Base-by-base conservation (phyloP, 2,113 vertebrate species). In the Pantherophis guttatus region DNA sequence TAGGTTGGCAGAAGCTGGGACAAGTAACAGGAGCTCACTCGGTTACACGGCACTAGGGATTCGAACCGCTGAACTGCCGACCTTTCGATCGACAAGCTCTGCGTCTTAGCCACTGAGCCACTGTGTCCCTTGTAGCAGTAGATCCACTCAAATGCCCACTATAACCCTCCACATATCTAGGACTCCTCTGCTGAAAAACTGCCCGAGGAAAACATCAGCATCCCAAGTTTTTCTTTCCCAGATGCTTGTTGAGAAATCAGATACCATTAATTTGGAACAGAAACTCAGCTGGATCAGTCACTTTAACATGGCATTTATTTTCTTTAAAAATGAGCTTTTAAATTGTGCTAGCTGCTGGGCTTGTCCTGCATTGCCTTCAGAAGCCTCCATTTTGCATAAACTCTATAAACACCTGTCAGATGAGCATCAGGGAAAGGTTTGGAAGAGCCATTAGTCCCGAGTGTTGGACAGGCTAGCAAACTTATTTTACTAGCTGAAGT, bases 401-500 rank as follows among this genome's bases (percentile, higher is more conserved):
- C 54, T 93, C 94, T 93, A 55, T 95, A 94, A 95, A 39, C 52
- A 90, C 52, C 59, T 94, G 81, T 94, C 95, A 96, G 85, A n/a
- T 57, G 58, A 95, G 10, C 59, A 93, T 94, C 92, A 94, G 85
- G 94, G 87, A 92, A 89, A 95, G 0, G 0, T 50, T 92, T 19
- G 88, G 86, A 95, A 58, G 8, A 93, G 23, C 92, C 94, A 93
- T 95, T 89, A 91, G 91, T 95, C 33, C 44, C 94, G 29, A 95
- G 57, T 29, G 86, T 89, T 88, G 44, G 95, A 90, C 55, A 96
- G 91, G 65, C 90, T 57, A 94, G 94, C 93, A 94, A 95, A 91
- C n/a, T 96, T 94, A 89, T 96, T 94, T 95, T 90, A 94, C 87
- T 93, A 95, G 65, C 91, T 96, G 75, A 57, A 93, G 90, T 90